A percentile compares a stretch with the other conserved stretches of the same genome.
Conservation (phyloP, 2,888 invertebrate species). For the Pyrrhia umbra region DNA sequence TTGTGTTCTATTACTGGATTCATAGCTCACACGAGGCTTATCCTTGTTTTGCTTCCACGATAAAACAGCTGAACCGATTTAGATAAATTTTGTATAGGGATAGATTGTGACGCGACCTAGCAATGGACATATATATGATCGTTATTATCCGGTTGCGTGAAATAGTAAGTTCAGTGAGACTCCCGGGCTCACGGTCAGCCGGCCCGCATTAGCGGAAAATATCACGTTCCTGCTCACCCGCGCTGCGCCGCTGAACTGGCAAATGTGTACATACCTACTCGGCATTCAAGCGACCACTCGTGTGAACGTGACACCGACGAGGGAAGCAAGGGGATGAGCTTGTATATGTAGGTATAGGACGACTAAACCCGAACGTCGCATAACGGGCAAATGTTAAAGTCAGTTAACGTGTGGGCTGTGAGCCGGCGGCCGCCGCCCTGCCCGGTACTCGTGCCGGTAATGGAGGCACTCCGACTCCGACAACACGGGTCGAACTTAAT, state of each 20-base stretch:
- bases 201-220: constrained; percentile 1
- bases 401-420: constrained; percentile 8
- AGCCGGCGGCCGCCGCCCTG: background rate
- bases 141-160: no score
- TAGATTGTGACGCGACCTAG: no score
- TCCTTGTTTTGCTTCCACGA: no score
- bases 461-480: constrained; percentile 22
- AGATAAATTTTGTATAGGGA: no score
- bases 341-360: constrained; percentile 2
- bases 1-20: constrained; percentile 2
- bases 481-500: constrained; percentile 21
- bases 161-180: background rate
- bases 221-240: constrained; percentile 15
- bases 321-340: background rate
- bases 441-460: constrained; percentile 11
- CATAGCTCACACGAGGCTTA: constrained; percentile 2
- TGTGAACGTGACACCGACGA: background rate
- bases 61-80: no score
- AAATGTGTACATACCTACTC: background rate
- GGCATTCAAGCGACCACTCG: background rate
- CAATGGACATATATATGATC: no score
- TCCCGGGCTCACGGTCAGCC: background rate
- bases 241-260: background rate
- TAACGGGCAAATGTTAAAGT: constrained; percentile 13
- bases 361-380: constrained; percentile 10